phyloP scores from a whole-genome alignment of 1,140 invertebrate species.

The Chrysomallon squamiferum region DNA sequence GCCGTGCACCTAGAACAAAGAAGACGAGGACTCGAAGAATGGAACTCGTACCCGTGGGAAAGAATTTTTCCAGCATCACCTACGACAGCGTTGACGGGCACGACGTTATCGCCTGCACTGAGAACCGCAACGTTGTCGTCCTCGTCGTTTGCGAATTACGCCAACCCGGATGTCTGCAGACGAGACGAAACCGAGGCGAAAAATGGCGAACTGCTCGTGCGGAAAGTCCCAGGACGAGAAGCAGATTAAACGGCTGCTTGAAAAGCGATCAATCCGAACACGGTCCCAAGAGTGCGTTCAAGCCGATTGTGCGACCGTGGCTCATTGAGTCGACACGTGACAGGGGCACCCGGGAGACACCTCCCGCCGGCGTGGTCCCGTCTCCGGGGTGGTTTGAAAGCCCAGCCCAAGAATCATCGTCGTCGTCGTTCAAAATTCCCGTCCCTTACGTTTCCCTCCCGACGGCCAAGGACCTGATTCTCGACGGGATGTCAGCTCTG shows the following conservation, averaged over 20 bases:
- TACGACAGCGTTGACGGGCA: not conserved
- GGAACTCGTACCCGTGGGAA: not conserved
- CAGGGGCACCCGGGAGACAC: not conserved
- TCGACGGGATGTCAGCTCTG: not conserved
- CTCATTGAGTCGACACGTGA: slow-evolving; percentile 3
- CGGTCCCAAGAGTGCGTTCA: slow-evolving; percentile 12
- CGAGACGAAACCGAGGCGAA: not conserved
- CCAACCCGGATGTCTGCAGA: not conserved
- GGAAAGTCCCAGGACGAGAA: too few relatives aligned
- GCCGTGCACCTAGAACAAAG: slow-evolving; percentile 2
- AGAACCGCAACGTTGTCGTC: not conserved
- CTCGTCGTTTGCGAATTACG: not conserved
- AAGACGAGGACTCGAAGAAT: not conserved
- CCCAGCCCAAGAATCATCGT: too few relatives aligned
- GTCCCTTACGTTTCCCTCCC: not conserved
- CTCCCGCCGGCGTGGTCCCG: not conserved
- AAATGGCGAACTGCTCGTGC: not conserved
- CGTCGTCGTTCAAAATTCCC: too few relatives aligned
- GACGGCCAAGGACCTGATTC: not conserved
- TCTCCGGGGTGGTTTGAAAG: too few relatives aligned
- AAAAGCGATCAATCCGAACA: not conserved
- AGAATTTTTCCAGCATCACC: not conserved
- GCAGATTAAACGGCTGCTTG: slow-evolving; percentile 1
- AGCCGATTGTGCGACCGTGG: slow-evolving; percentile 18
- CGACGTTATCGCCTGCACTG: not conserved